Evolutionary conservation across 2,888 invertebrate species (phyloP), one percentile per base, ranked within the genome.

Genomic region (Lasioglossum marginatum): DNA sequence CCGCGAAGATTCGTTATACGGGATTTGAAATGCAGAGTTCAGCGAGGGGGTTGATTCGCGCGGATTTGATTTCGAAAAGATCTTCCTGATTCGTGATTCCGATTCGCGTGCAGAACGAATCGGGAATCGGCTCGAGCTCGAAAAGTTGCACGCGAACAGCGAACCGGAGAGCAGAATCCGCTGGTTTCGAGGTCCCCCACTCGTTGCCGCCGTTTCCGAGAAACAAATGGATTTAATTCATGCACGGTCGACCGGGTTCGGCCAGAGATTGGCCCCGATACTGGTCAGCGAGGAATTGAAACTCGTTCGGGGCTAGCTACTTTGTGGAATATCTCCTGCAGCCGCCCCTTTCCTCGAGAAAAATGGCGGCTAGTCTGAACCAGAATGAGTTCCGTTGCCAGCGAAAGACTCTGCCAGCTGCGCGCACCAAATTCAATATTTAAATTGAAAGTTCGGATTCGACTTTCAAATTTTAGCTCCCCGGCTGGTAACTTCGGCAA

Each of bases 241-340:
- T 85, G 82, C 87, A 74, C 73, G 77, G 82, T 68, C 77, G 68
- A 31, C 37, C 40, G 23, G 74, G 71, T 63, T 77, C 75, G 78
- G 79, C 63, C 27, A 14, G 60, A 60, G 27, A 60, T 60, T 60
- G 60, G 60, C 60, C 27, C 60, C 77, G 34, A 77, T 75, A 85
- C 82, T 31, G 72, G 16, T n/a, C 43, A 66, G 72, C 45, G 16
- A n/a, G 40, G 31, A 23, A 57, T 70, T 63, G 73, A 95, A 95
- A 95, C 95, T 94, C 94, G 95, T 52, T 75, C 31, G 48, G 45
- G 78, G 77, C 52, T 76, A 31, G 70, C 57, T 83, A 70, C 60
- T 34, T 43, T 40, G 23, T 37, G 45, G 48, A 34, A 37, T 66
- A 71, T 43, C 75, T 70, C 45, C 45, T 27, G 57, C 34, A 1